Base-by-base conservation (phyloP, 1,140 invertebrate species). In the Aphidius ervi region DNA sequence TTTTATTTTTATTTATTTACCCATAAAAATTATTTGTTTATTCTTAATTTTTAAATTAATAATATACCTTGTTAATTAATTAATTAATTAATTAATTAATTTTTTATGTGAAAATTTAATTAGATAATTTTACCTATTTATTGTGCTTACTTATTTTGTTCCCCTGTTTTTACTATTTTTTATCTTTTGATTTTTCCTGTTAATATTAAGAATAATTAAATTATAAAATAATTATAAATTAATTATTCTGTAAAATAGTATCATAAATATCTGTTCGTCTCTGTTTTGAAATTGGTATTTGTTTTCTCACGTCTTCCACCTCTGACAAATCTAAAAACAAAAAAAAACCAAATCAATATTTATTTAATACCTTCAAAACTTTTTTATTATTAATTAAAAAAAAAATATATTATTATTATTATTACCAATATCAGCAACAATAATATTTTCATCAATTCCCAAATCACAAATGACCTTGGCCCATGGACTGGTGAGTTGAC, bases 401-500 rank as follows among this genome's bases (percentile, higher is more conserved):
- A 46, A 40, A 46, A 3, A n/a, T n/a, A n/a, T n/a, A n/a, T n/a
- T 31, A 31, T 64, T 37, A 60, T 39, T 52, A 46, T 45, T 65
- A 66, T 76, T 81, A 88, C 87, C 86, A 55, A 98, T 85, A 71
- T 95, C 90, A 47, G 82, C 83, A 61, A 89, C 82, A 45, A 96
- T 66, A 63, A 91, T 86, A 52, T 84, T 83, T 71, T 95, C 91
- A 7, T 83, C 74, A 58, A 85, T 85, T 46, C 86, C 86, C 47
- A 93, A 84, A 69, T 87, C 84, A 4, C 81, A 78, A 4, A 93
- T 68, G 1, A 97, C 84, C 67, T 88, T 84, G 1, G 90, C 95
- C 94, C 94, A 97, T 1, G 95, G 95, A 81, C 88, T 86, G 0
- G 93, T 87, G 1, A 95, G 77, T 65, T 88, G 86, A 5, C 91